phyloP scores from a whole-genome alignment of 2,797 vertebrate genomes.

The Hippopotamyrus pictus region DNA sequence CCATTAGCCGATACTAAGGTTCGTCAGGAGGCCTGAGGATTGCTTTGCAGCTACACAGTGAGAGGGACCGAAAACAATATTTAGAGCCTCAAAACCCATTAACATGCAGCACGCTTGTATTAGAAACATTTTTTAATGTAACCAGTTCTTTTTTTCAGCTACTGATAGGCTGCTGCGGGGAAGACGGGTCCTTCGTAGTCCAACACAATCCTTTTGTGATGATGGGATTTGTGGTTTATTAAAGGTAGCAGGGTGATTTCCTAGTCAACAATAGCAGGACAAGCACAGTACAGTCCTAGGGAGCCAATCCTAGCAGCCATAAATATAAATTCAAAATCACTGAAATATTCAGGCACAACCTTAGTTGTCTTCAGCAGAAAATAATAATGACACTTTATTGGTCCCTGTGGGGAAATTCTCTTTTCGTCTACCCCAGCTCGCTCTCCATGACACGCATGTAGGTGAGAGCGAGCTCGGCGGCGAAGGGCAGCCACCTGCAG shows the following conservation, averaged over 20 bases:
- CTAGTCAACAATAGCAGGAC: neutral
- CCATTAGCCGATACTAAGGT: constrained; percentile 5
- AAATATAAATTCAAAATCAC: neutral
- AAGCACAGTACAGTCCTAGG: neutral
- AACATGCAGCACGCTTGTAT: neutral
- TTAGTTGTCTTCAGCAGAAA: neutral
- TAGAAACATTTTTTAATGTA: neutral
- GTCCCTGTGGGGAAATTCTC: neutral
- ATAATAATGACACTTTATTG: neutral
- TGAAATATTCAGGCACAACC: neutral
- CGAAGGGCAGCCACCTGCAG: neutral
- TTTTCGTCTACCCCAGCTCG: neutral
- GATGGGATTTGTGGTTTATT: neutral
- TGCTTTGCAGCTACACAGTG: neutral
- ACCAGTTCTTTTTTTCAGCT: neutral
- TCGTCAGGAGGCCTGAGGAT: neutral
- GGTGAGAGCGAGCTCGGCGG: neutral
- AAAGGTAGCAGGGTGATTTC: neutral
- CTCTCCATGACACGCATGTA: neutral
- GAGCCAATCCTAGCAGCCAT: neutral
- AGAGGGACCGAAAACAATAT: neutral
- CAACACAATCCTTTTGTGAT: neutral
- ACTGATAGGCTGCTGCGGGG: neutral
- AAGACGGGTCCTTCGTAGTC: neutral
- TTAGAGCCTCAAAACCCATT: neutral